Evolutionary conservation across 2,888 invertebrate species (phyloP).

Genomic region (Drosophila mimica): DNA sequence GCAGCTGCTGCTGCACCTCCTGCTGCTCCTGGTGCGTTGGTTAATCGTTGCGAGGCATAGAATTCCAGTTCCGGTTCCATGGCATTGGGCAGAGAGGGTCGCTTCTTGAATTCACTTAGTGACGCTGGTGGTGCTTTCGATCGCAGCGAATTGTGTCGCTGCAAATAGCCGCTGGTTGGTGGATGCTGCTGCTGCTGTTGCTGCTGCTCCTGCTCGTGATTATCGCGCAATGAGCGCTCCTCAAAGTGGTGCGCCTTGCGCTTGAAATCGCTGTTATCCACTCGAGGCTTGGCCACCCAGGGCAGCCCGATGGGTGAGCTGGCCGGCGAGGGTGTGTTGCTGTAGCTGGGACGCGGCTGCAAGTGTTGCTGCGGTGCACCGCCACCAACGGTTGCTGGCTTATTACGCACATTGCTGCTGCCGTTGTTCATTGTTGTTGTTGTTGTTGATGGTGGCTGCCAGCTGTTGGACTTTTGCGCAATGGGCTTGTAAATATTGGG

Average conservation of each 20-base stretch:
- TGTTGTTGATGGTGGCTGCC: slow-evolving; percentile 57
- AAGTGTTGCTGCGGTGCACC: slow-evolving; percentile 52
- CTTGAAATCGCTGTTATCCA: slow-evolving; percentile 86
- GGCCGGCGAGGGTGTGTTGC: slow-evolving; percentile 77
- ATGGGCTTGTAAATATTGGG: slow-evolving; percentile 80
- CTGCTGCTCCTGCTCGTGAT: slow-evolving; percentile 64
- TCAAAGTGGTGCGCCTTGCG: slow-evolving; percentile 87
- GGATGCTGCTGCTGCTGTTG: slow-evolving; percentile 47
- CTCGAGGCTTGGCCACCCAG: slow-evolving; percentile 86
- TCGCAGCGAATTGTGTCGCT: slow-evolving; percentile 82
- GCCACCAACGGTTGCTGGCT: slow-evolving; percentile 26
- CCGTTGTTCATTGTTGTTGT: slow-evolving; percentile 12
- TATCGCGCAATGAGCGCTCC: slow-evolving; percentile 80
- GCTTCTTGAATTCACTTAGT: slow-evolving; percentile 76
- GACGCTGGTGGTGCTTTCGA: slow-evolving; percentile 53
- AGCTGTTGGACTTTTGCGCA: slow-evolving; percentile 64
- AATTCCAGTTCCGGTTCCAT: slow-evolving; percentile 67
- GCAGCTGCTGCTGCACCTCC: not conserved
- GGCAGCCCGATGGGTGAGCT: slow-evolving; percentile 83
- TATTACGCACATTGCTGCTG: slow-evolving; percentile 12
- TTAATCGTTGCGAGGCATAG: slow-evolving; percentile 18
- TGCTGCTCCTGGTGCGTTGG: not conserved
- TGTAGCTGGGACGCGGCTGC: slow-evolving; percentile 40
- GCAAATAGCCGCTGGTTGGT: slow-evolving; percentile 50
- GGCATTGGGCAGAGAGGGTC: slow-evolving; percentile 84